Conservation (phyloP, 2,113 vertebrate genomes). For the Hiodon alosoides region DNA sequence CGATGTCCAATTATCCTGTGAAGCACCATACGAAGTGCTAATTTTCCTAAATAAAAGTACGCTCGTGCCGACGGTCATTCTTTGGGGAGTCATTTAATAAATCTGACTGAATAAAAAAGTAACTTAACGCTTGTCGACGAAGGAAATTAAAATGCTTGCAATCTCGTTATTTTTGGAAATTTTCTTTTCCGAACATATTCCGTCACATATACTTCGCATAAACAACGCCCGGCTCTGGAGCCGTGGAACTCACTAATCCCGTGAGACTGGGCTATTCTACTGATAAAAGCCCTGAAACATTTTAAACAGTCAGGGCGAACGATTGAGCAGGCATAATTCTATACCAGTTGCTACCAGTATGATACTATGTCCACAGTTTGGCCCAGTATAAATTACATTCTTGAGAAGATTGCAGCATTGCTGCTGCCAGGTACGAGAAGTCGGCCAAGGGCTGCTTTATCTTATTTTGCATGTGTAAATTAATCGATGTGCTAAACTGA, state of each 20-base stretch:
- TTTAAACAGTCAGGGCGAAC: too few relatives aligned
- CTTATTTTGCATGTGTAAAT: too few relatives aligned
- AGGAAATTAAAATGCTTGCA: neutral
- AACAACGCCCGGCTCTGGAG: neutral
- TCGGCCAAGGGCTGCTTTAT: too few relatives aligned
- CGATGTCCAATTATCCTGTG: neutral
- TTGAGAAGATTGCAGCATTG: too few relatives aligned
- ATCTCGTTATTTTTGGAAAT: neutral
- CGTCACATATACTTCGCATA: neutral
- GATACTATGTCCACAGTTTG: too few relatives aligned
- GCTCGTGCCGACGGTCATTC: neutral
- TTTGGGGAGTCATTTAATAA: slow-evolving; percentile 1
- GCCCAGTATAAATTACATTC: too few relatives aligned
- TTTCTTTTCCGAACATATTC: neutral
- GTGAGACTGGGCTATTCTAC: neutral
- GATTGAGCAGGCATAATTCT: too few relatives aligned
- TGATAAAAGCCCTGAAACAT: neutral
- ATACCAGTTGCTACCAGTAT: too few relatives aligned
- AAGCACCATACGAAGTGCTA: neutral
- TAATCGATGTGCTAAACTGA: too few relatives aligned
- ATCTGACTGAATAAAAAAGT: neutral
- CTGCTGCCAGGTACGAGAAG: too few relatives aligned
- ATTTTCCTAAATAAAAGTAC: neutral
- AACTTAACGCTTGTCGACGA: neutral
- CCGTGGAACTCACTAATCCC: neutral